Evolutionary conservation across 2,113 vertebrate species (phyloP).

Genomic region (Seriola dumerili): DNA sequence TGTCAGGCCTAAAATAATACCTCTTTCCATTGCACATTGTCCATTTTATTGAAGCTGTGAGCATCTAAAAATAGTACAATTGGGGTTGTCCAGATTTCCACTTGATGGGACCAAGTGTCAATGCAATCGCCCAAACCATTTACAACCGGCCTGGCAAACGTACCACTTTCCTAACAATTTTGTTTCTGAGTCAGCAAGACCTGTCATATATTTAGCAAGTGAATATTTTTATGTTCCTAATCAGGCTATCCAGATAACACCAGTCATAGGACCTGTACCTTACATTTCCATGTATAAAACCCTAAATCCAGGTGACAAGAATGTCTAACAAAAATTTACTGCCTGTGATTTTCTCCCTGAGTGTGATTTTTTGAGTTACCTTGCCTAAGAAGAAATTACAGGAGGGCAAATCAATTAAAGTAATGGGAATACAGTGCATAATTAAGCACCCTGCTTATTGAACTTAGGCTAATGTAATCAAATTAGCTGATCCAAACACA

Average conservation of each 20-base stretch:
- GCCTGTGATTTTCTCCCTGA: not conserved
- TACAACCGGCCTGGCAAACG: not conserved
- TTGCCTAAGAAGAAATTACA: slow-evolving; percentile 18
- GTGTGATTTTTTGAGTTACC: slow-evolving; percentile 3
- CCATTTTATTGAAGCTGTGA: slow-evolving; percentile 5
- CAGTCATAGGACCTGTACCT: not conserved
- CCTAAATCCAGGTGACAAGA: not conserved
- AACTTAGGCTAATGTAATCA: slow-evolving; percentile 50
- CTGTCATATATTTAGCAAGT: not conserved
- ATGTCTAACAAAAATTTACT: not conserved
- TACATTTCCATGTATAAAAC: not conserved
- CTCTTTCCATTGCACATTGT: not conserved
- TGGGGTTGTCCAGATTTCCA: slow-evolving; percentile 12
- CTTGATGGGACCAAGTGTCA: not conserved
- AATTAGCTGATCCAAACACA: slow-evolving; percentile 54
- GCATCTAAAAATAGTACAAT: slow-evolving; percentile 13
- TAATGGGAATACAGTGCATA: slow-evolving; percentile 19
- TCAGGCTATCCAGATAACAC: not conserved
- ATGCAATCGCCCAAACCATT: not conserved
- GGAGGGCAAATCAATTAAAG: slow-evolving; percentile 29
- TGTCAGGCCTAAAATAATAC: not conserved
- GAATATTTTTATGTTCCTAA: not conserved
- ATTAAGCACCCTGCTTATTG: slow-evolving; percentile 34
- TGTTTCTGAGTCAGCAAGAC: not conserved
- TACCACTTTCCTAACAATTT: not conserved